phyloP scores from a whole-genome alignment of 2,888 invertebrate species.

The Loripinus fragilis region DNA sequence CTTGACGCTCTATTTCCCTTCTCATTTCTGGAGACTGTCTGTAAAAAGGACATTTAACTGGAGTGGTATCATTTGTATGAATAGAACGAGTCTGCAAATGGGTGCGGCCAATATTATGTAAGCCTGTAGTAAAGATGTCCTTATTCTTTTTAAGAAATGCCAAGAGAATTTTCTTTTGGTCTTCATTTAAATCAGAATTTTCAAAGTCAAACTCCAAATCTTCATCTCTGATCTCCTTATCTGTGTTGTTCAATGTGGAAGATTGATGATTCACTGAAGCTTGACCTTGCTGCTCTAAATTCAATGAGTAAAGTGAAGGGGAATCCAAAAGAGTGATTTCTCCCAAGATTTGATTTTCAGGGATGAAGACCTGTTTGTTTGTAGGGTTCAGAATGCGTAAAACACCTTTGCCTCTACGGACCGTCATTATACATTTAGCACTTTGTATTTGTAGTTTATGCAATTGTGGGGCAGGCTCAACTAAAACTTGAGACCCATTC shows the following conservation, averaged over 20 bases:
- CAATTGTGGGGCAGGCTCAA: constrained; percentile 23
- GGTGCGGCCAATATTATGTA: constrained; percentile 23
- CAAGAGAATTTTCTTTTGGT: constrained; percentile 8
- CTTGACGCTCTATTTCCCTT: constrained; percentile 1
- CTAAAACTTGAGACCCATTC: constrained; percentile 11
- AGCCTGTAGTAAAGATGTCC: constrained; percentile 25
- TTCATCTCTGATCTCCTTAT: background rate
- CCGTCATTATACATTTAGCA: constrained; percentile 39
- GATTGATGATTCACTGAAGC: no score
- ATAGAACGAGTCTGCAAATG: constrained; percentile 14
- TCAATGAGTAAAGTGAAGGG: no score
- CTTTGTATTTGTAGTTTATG: constrained; percentile 25
- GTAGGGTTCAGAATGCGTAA: constrained; percentile 34
- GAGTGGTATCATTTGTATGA: constrained; percentile 7
- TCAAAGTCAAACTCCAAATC: constrained; percentile 6
- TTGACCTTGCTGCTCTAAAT: no score
- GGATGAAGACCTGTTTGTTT: constrained; percentile 16
- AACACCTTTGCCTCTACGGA: constrained; percentile 29
- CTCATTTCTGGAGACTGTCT: constrained; percentile 7
- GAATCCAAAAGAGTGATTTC: background rate
- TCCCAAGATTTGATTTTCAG: constrained; percentile 33
- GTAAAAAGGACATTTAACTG: background rate
- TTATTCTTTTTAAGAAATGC: constrained; percentile 23
- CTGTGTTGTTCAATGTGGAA: background rate
- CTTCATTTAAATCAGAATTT: constrained; percentile 13